Base-by-base conservation (phyloP, 2,113 vertebrate species). In the Chaetura pelagica region DNA sequence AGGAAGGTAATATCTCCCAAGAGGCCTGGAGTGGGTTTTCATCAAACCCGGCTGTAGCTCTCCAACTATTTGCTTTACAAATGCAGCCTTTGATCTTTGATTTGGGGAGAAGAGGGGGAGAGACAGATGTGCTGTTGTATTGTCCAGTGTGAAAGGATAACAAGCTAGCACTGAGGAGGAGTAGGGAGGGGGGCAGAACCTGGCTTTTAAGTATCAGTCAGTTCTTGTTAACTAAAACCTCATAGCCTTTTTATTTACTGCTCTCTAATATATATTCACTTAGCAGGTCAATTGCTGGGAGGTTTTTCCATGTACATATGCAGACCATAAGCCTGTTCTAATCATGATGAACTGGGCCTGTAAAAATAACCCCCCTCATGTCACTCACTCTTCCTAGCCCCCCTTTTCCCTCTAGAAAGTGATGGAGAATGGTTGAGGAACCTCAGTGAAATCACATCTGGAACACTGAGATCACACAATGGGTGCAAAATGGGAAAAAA, bases 31-130 rank as follows among this genome's bases (percentile, higher is more conserved):
- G 98, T 98, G 98, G 98, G 98, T 98, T 98, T 98, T 98, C 98
- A 98, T 98, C 98, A 98, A 98, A 98, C 98, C 99, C 96, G 98
- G 98, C 98, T 99, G 98, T 98, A 98, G 98, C 98, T 97, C 98
- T 98, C 98, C 98, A 99, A 99, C 99, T 99, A 99, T 99, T 99
- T 99, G 99, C 99, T 99, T 99, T 99, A 99, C 99, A 99, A 99
- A 99, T 99, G 98, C 98, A 99, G 98, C 98, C 98, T 99, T 99
- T 99, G 99, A 99, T 99, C 99, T 99, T 98, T 99, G 99, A 99
- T 99, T 99, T 99, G 98, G 98, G 98, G 95, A 98, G 98, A 95
- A 96, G 97, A 97, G 95, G 97, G 98, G 98, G 98, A 98, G 98
- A 96, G 97, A 97, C 97, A 94, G 96, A 96, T 97, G 93, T 92